phyloP scores from a whole-genome alignment of 2,888 invertebrate genomes.

The Leptinotarsa peninsularis region DNA sequence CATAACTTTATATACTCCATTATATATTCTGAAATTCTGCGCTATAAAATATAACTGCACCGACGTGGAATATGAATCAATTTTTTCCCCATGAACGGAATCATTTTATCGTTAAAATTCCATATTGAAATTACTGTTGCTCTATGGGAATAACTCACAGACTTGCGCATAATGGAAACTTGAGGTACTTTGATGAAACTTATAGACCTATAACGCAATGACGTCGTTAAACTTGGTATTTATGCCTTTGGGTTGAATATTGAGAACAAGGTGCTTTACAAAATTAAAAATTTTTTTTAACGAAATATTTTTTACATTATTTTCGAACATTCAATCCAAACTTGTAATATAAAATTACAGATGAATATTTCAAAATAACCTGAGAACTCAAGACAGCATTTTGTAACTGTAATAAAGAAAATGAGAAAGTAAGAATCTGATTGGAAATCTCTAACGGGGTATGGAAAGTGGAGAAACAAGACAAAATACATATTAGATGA shows the following conservation, averaged over 20 bases:
- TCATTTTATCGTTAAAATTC: slow-evolving; percentile 41
- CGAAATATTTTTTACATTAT: no score
- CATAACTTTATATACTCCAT: slow-evolving; percentile 36
- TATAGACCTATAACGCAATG: background rate
- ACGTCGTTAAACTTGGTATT: background rate
- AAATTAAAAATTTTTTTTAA: background rate
- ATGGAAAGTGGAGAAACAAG: no score
- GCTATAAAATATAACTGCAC: slow-evolving; percentile 39
- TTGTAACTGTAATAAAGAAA: no score
- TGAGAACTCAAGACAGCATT: no score
- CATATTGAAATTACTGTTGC: slow-evolving; percentile 34
- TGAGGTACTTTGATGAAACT: background rate
- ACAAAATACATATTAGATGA: no score
- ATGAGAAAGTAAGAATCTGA: no score
- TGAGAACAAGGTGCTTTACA: background rate
- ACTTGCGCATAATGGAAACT: slow-evolving; percentile 13
- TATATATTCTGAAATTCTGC: slow-evolving; percentile 31
- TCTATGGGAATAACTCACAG: slow-evolving; percentile 17
- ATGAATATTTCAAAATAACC: no score
- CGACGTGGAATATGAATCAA: slow-evolving; percentile 39
- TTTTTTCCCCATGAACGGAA: slow-evolving; percentile 28
- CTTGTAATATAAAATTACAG: no score
- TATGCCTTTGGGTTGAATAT: background rate
- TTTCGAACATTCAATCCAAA: no score
- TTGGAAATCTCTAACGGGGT: no score